Evolutionary conservation across 1,140 invertebrate genomes (phyloP), one percentile per base, ranked within the genome.

Genomic region (Bombus impatiens): DNA sequence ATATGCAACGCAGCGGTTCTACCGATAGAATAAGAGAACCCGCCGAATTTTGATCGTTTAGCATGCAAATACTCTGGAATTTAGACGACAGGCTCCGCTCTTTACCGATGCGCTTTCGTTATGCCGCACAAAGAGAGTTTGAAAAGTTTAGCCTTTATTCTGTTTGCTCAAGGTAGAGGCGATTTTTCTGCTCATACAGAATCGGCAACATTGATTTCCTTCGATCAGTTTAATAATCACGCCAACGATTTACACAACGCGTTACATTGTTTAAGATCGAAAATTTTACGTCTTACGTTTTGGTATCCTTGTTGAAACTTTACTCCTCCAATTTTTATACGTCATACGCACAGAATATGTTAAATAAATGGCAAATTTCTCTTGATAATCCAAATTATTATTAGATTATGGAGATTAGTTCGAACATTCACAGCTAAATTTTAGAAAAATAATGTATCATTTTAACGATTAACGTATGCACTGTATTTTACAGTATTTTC

Each of bases 1-100:
- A 85, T 85, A 70, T 76, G 71, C 84, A 86, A 86, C 78, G 79
- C 79, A 86, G 68, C 84, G 47, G 76, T 70, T 59, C 47, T n/a
- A 32, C 44, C 47, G 44, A 25, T 70, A 57, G 76, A 78, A 78
- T 84, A 84, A 84, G 82, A n/a, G 82, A 65, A 70, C 40, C 6
- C 22, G 47, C 3, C 62, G 82, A 68, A 84, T 84, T 84, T 78
- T 78, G 65, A 78, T 84, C 82, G 82, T 84, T 84, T 84, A 84
- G 62, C 62, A 84, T 84, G 82, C 82, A 84, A 78, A 84, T 84
- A 84, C 67, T 28, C 28, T 22, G 18, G 44, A 70, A 78, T 78
- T 53, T 65, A 67, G 47, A 78, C n/a, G 82, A 70, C 32, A 44
- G 44, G 12, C 53, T n/a, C 82, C 35, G 35, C 35, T 32, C 42